phyloP scores from a whole-genome alignment of 2,888 invertebrate species.

The Clepsis dumicolana region DNA sequence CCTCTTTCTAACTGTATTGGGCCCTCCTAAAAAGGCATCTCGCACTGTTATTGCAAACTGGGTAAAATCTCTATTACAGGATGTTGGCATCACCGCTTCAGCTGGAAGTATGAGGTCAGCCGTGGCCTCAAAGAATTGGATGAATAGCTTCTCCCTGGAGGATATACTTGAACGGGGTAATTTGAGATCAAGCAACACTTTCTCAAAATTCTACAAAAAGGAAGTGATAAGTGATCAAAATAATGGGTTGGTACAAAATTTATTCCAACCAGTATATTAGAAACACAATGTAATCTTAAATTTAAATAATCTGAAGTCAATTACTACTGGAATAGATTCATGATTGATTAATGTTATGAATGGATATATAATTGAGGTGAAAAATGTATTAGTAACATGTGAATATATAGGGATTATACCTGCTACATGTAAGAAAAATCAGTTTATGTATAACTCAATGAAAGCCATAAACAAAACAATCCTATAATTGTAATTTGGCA shows the following conservation, averaged over 20 bases:
- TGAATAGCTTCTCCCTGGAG: conserved; percentile 1
- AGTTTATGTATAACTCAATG: no score
- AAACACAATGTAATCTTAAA: no score
- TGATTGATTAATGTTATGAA: no score
- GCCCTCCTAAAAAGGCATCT: conserved; percentile 11
- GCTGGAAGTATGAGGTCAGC: conserved; percentile 18
- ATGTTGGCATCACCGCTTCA: conserved; percentile 10
- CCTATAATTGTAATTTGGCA: no score
- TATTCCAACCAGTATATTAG: conserved; percentile 2
- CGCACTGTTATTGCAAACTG: conserved; percentile 11
- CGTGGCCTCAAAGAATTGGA: conserved; percentile 19
- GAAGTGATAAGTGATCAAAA: neutral
- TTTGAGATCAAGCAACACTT: conserved; percentile 20
- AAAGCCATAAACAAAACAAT: no score
- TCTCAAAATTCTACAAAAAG: conserved; percentile 5
- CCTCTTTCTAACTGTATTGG: conserved; percentile 10
- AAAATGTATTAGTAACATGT: no score
- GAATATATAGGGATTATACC: no score
- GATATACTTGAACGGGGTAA: conserved; percentile 15
- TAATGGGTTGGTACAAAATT: neutral
- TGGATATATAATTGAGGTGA: no score
- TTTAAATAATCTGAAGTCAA: no score
- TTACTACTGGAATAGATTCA: no score
- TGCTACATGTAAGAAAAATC: no score
- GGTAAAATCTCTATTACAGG: neutral